phyloP scores from a whole-genome alignment of 2,888 invertebrate genomes.

The Trichogramma evanescens region DNA sequence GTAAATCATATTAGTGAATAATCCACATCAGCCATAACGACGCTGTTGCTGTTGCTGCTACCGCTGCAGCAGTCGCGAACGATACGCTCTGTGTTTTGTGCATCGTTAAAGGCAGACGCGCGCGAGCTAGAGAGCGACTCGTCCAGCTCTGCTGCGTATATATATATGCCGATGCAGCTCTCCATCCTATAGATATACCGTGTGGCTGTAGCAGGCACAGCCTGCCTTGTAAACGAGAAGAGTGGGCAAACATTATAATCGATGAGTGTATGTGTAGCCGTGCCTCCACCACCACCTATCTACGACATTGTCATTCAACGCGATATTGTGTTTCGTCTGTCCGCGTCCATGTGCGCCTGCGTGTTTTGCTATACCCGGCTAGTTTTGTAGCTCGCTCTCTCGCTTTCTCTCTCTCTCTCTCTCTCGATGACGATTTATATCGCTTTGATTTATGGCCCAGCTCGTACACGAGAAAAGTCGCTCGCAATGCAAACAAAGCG shows the following conservation, averaged over 20 bases:
- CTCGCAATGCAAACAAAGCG: constrained; percentile 12
- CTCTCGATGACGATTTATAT: constrained; percentile 13
- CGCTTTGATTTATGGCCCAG: constrained; percentile 9
- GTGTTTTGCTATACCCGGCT: not conserved
- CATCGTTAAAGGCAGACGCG: constrained; percentile 13
- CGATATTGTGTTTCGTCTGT: not conserved
- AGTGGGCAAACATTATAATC: not conserved
- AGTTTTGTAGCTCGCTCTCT: not conserved
- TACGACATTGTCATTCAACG: constrained; percentile 16
- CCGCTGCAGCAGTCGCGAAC: constrained; percentile 8
- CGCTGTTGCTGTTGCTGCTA: constrained; percentile 17
- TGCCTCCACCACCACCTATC: not conserved
- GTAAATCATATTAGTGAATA: constrained; percentile 49
- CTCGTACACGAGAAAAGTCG: constrained; percentile 12
- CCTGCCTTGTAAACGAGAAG: not conserved
- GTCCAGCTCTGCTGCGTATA: no score
- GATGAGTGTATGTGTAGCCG: not conserved
- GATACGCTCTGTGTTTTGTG: constrained; percentile 15
- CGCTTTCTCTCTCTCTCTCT: not conserved
- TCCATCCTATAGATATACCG: not conserved
- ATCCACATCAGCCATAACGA: constrained; percentile 46
- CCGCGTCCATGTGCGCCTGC: not conserved
- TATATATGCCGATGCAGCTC: no score
- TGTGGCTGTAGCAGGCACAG: not conserved
- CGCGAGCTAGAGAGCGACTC: no score